phyloP scores from a whole-genome alignment of 2,797 vertebrate genomes.

The Pseudochaenichthys georgianus region DNA sequence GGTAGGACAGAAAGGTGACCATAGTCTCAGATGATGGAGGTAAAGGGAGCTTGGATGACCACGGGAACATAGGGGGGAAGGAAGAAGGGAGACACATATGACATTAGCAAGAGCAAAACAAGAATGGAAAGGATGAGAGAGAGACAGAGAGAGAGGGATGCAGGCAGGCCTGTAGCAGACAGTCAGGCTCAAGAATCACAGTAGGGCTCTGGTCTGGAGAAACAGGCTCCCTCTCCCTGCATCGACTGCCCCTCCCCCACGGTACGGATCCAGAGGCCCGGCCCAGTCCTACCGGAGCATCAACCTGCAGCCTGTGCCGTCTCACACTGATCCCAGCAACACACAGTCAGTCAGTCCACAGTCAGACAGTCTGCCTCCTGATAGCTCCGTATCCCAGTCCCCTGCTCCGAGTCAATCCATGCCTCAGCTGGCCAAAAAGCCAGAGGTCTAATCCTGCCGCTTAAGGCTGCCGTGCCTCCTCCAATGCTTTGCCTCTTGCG shows the following conservation, averaged over 20 bases:
- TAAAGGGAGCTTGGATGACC: conserved; percentile 58
- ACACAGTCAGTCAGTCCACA: conserved; percentile 58
- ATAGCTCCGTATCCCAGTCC: conserved; percentile 51
- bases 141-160: conserved; percentile 62
- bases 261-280: conserved; percentile 78
- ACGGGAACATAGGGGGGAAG: conserved; percentile 59
- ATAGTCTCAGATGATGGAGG: conserved; percentile 40
- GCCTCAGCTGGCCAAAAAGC: conserved; percentile 61
- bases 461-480: conserved; percentile 73
- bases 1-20: conserved; percentile 46
- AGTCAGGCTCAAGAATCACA: conserved; percentile 74
- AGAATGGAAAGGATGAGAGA: conserved; percentile 54
- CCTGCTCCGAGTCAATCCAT: conserved; percentile 72
- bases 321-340: conserved; percentile 57
- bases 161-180: conserved; percentile 72
- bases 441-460: conserved; percentile 74
- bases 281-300: conserved; percentile 82
- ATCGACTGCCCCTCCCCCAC: conserved; percentile 84
- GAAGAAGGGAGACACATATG: conserved; percentile 30
- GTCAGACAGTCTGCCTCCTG: conserved; percentile 58
- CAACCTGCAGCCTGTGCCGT: conserved; percentile 57
- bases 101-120: conserved; percentile 58
- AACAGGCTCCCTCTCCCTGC: conserved; percentile 80
- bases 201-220: conserved; percentile 76
- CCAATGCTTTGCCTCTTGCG: conserved; percentile 77